Percentiles rank a stretch among this genome's conserved stretches.
phyloP scores from a whole-genome alignment of 2,113 vertebrate species.

The Rostratula benghalensis region DNA sequence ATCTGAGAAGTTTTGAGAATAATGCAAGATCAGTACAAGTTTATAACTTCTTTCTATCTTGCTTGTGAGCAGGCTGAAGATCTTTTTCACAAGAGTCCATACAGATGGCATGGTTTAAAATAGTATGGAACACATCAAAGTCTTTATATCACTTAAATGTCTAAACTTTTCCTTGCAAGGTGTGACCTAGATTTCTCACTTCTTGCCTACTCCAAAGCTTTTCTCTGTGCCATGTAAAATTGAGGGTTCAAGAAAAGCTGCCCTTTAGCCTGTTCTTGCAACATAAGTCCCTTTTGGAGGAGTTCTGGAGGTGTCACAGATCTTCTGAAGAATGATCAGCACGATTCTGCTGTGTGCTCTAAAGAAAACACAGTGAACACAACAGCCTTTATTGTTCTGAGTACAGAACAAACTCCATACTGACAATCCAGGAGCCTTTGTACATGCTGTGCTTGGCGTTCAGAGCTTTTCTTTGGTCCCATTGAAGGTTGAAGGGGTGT shows the following conservation, averaged over 20 bases:
- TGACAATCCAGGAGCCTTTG: not conserved
- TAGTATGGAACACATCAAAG: not conserved
- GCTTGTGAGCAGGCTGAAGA: not conserved
- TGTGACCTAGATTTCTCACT: not conserved
- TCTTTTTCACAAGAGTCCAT: not conserved
- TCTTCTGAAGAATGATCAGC: not conserved
- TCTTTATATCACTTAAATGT: not conserved
- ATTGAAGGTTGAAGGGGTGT: not conserved
- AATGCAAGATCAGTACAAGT: not conserved
- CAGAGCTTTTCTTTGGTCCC: not conserved
- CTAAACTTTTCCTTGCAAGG: not conserved
- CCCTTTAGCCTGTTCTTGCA: not conserved
- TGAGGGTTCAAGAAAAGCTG: not conserved
- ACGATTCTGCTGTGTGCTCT: not conserved
- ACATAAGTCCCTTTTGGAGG: not conserved
- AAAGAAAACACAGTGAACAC: not conserved
- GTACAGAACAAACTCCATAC: not conserved
- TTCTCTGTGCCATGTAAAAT: not conserved
- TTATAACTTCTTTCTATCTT: not conserved
- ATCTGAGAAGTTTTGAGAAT: not conserved
- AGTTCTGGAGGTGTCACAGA: not conserved
- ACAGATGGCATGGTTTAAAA: not conserved
- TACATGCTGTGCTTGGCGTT: not conserved
- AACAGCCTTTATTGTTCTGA: not conserved
- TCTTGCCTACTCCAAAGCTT: not conserved